Base-by-base conservation (phyloP, 2,888 invertebrate genomes). In the Sphaeridia pumilis region DNA sequence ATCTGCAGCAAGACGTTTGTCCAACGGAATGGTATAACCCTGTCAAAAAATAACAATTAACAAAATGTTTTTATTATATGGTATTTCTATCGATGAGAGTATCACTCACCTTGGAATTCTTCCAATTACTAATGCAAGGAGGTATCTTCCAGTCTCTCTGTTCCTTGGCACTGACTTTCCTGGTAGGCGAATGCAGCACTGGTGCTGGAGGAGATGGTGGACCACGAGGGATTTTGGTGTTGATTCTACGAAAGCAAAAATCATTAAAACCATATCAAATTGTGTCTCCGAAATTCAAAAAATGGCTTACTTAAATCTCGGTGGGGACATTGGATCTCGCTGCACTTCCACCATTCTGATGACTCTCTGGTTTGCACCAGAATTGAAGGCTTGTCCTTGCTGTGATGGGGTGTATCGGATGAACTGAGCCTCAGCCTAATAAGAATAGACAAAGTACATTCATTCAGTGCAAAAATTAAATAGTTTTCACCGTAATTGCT, bases 91-190 rank as follows among this genome's bases (percentile, higher is more conserved):
- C n/a, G 17, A n/a, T n/a, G 27, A n/a, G n/a, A 47, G 47, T 14
- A 48, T 38, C 52, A 49, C 66, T 63, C 66, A 78, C 85, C 82
- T 94, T 95, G 3, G 95, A 89, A 71, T 99, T 98, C 74, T 98
- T 98, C 98, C 98, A 99, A 70, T 98, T 98, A 0, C 90, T 92
- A 60, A 99, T 95, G 67, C 97, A 98, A 0, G 98, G 98, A 5
- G 98, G 98, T 62, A 88, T 87, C 73, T 97, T 97, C 98, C 98
- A 98, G 70, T 98, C 98, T 57, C 94, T 84, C 70, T 98, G 98
- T 69, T 99, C 98, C 69, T 97, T 95, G 0, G 95, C 95, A 2
- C 97, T 94, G 0, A 94, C 53, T 69, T 97, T 85, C 49, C 97
- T 78, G 0, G 97, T 94, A 0, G 98, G 98, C 0, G 95, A 97